Conservation (phyloP, 2,888 invertebrate species). For the Mayetiola destructor region DNA sequence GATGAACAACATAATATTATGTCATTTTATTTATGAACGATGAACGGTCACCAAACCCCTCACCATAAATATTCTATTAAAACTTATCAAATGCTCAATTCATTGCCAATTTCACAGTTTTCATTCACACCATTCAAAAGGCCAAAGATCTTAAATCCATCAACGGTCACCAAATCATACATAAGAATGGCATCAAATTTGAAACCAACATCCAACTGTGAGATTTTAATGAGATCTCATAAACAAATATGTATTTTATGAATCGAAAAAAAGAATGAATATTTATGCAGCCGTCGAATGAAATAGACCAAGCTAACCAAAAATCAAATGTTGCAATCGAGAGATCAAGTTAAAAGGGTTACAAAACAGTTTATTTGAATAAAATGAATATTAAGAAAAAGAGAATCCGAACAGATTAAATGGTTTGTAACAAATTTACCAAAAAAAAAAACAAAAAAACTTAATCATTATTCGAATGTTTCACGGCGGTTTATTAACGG, state of each 20-base stretch:
- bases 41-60: too few relatives aligned
- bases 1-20: conserved; percentile 1
- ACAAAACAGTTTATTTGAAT: too few relatives aligned
- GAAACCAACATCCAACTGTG: background rate
- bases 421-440: background rate
- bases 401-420: background rate
- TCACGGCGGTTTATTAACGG: too few relatives aligned
- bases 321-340: background rate
- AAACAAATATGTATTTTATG: background rate
- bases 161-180: too few relatives aligned
- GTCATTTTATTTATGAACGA: conserved; percentile 8
- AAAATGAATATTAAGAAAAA: too few relatives aligned
- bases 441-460: too few relatives aligned
- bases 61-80: background rate
- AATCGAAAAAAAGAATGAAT: background rate
- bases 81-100: background rate
- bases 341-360: background rate
- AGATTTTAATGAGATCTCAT: conserved; percentile 1
- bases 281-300: background rate
- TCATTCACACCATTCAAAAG: background rate
- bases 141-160: background rate
- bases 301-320: background rate
- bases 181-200: background rate
- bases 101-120: background rate
- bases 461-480: too few relatives aligned